Base-by-base conservation (phyloP, 1,140 invertebrate species). In the Lethocerus indicus region DNA sequence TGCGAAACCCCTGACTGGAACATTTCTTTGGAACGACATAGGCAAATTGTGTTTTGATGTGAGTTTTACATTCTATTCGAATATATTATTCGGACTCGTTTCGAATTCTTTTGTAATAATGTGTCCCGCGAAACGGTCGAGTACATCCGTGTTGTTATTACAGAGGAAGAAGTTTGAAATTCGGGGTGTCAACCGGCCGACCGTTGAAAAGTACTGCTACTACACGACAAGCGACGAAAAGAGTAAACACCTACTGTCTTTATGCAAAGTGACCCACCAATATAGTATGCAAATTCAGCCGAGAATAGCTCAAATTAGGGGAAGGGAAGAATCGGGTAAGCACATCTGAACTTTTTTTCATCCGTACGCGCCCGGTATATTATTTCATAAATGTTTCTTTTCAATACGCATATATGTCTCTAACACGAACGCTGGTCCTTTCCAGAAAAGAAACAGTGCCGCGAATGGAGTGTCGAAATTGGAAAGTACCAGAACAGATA, bases 161-260 rank as follows among this genome's bases (percentile, higher is more conserved):
- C 64, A 82, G 78, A 80, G 89, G 61, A 93, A 93, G 67, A 95
- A 94, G 65, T 95, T 95, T 68, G 89, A 95, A 70, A 91, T 96
- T 56, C 75, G 87, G 39, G 86, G 85, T 2, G 78, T 82, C 25
- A 86, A 87, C 58, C 70, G 69, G 55, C 70, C 73, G 45, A 44
- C 56, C 6, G 56, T 55, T 18, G 80, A 82, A 54, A 89, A 91
- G 61, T 78, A 92, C 53, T 85, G 86, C 1, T 77, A 93, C 47
- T 94, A 89, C 63, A 87, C 88, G 14, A 79, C 78, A 18, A 87
- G 79, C 60, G 90, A 95, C 66, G 87, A 89, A 58, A 90, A 92
- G 63, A 89, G 88, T 60, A 84, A 91, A 67, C 79, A 91, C 57
- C 68, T 95, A 52, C 72, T 95, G 50, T 76, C 80, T 14, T 71